phyloP scores from a whole-genome alignment of 2,797 vertebrate genomes.

The Chanos chanos region DNA sequence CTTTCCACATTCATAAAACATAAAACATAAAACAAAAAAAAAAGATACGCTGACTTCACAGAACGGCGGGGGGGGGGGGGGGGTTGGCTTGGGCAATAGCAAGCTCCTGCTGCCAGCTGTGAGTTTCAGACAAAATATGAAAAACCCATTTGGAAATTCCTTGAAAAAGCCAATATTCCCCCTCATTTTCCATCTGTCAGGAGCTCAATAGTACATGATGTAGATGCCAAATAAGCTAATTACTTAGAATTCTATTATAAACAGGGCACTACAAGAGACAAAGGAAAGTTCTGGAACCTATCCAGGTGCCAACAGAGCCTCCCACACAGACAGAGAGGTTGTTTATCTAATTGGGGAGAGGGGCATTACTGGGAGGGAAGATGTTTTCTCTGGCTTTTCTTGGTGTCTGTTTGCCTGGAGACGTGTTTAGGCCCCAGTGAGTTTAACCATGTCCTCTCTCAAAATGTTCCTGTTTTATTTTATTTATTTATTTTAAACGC shows the following conservation, averaged over 20 bases:
- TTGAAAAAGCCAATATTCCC: slow-evolving; percentile 9
- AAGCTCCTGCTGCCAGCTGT: slow-evolving; percentile 1
- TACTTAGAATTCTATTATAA: slow-evolving; percentile 21
- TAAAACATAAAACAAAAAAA: slow-evolving; percentile 30
- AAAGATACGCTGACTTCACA: slow-evolving; percentile 2
- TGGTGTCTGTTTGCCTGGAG: not conserved
- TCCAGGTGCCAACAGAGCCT: slow-evolving; percentile 6
- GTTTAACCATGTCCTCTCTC: not conserved
- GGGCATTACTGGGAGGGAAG: slow-evolving; percentile 3
- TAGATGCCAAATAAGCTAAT: slow-evolving; percentile 33
- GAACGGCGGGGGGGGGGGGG: not conserved
- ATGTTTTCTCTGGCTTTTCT: slow-evolving; percentile 1
- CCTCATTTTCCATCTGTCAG: slow-evolving; percentile 7
- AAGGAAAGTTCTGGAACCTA: slow-evolving; percentile 19
- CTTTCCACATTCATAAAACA: slow-evolving; percentile 25
- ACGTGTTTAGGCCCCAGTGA: too few relatives aligned
- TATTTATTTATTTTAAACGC: too few relatives aligned
- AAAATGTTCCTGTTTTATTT: too few relatives aligned
- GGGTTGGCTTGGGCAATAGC: too few relatives aligned
- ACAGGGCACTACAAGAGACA: not conserved
- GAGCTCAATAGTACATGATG: slow-evolving; percentile 14
- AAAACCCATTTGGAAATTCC: slow-evolving; percentile 21
- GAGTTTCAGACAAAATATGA: slow-evolving; percentile 9
- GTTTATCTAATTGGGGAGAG: slow-evolving; percentile 13
- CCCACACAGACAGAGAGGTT: slow-evolving; percentile 18